Evolutionary conservation across 2,888 invertebrate genomes (phyloP).

Genomic region (Caenorhabditis virilis): DNA sequence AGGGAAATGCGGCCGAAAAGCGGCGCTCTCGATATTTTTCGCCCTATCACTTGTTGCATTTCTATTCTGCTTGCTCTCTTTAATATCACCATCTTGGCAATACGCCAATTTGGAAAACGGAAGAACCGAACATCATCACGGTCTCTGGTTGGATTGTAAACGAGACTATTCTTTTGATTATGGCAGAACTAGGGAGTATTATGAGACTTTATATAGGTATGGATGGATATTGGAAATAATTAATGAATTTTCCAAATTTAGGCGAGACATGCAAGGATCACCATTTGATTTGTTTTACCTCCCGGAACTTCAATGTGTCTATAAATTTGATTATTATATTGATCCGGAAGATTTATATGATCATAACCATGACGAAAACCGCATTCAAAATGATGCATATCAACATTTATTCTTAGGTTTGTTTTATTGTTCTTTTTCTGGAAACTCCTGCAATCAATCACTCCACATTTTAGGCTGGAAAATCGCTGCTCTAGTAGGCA

Average conservation of each 20-base stretch:
- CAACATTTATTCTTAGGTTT: conserved; percentile 66
- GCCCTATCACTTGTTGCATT: conserved; percentile 59
- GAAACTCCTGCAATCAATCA: not conserved
- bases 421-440: conserved; percentile 8
- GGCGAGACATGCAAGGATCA: conserved; percentile 63
- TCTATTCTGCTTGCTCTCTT: conserved; percentile 55
- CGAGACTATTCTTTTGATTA: conserved; percentile 67
- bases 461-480: conserved; percentile 57
- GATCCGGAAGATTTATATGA: conserved; percentile 68
- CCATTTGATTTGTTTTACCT: conserved; percentile 65
- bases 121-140: conserved; percentile 67
- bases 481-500: conserved; percentile 61
- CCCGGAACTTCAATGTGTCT: conserved; percentile 65
- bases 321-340: conserved; percentile 68
- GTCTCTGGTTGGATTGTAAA: conserved; percentile 67
- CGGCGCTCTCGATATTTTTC: conserved; percentile 56
- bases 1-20: conserved; percentile 43
- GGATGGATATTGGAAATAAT: conserved; percentile 4
- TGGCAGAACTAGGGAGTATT: conserved; percentile 64
- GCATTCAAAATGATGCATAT: conserved; percentile 66
- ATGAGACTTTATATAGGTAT: conserved; percentile 62
- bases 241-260: conserved; percentile 14
- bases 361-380: conserved; percentile 67
- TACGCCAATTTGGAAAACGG: conserved; percentile 66
- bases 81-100: conserved; percentile 66